Conservation (phyloP, 2,888 invertebrate species). For the Ectobius pallidus region DNA sequence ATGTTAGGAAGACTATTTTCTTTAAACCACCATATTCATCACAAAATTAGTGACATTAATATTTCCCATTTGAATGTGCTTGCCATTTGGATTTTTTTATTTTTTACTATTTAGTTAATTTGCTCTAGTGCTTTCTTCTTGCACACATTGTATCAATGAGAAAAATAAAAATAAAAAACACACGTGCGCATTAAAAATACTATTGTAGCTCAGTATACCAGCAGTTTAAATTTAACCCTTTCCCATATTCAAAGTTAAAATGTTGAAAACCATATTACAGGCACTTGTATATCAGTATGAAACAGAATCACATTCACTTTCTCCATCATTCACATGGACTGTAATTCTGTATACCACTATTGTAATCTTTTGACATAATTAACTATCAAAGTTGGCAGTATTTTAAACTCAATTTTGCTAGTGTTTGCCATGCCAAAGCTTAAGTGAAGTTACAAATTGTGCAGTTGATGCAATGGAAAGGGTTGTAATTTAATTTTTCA, state of each 20-base stretch:
- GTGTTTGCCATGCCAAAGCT: neutral
- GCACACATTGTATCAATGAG: neutral
- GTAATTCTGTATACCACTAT: neutral
- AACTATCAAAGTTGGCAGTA: neutral
- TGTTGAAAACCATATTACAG: neutral
- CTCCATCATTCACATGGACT: too few species aligned
- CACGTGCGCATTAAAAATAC: neutral
- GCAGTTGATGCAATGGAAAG: neutral
- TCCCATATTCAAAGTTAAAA: neutral
- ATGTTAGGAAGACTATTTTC: neutral
- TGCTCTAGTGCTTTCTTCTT: neutral
- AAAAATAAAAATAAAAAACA: neutral
- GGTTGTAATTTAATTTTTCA: conserved; percentile 2
- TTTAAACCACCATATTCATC: neutral
- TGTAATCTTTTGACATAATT: neutral
- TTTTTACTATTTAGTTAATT: neutral
- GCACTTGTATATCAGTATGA: neutral
- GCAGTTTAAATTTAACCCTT: neutral
- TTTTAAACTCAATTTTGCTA: neutral
- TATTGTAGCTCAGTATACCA: neutral
- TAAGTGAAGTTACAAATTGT: neutral
- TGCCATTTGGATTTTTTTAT: neutral
- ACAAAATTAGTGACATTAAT: neutral
- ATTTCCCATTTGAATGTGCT: neutral
- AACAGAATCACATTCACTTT: neutral